phyloP scores from a whole-genome alignment of 2,797 vertebrate genomes.

The Argya squamiceps region DNA sequence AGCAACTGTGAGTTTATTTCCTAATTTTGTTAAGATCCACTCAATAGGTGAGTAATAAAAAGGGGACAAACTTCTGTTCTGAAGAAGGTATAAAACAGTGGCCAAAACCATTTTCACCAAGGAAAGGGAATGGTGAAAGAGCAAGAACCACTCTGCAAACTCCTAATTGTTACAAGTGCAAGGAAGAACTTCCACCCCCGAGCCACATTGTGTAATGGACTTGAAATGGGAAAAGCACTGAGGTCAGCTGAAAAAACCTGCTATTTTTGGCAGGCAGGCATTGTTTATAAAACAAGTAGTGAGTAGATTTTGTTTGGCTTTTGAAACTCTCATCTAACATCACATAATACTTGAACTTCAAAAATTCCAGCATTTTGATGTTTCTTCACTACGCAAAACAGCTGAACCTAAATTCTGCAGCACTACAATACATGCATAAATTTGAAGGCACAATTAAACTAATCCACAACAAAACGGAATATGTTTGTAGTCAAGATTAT shows the following conservation, averaged over 20 bases:
- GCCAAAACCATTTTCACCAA: not conserved
- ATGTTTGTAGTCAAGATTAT: not conserved
- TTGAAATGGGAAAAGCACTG: not conserved
- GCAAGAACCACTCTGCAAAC: not conserved
- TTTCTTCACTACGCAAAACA: not conserved
- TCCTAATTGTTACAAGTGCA: not conserved
- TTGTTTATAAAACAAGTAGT: not conserved
- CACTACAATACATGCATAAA: rapidly evolving
- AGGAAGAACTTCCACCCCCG: not conserved
- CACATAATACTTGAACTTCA: not conserved
- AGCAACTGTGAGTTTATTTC: not conserved
- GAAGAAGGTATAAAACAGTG: not conserved
- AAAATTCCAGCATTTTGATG: not conserved
- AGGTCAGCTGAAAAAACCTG: not conserved
- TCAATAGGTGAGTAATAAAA: not conserved
- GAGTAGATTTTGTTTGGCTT: not conserved
- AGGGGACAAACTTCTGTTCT: not conserved
- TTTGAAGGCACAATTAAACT: not conserved
- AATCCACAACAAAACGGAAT: not conserved
- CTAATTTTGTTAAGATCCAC: not conserved
- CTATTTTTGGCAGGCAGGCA: not conserved
- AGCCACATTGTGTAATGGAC: not conserved
- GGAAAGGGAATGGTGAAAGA: rapidly evolving
- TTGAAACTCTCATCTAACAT: not conserved
- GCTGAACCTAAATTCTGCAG: not conserved